Evolutionary conservation across 2,888 invertebrate genomes (phyloP), one percentile per base, ranked within the genome.

Genomic region (Zaprionus obscuricornis): DNA sequence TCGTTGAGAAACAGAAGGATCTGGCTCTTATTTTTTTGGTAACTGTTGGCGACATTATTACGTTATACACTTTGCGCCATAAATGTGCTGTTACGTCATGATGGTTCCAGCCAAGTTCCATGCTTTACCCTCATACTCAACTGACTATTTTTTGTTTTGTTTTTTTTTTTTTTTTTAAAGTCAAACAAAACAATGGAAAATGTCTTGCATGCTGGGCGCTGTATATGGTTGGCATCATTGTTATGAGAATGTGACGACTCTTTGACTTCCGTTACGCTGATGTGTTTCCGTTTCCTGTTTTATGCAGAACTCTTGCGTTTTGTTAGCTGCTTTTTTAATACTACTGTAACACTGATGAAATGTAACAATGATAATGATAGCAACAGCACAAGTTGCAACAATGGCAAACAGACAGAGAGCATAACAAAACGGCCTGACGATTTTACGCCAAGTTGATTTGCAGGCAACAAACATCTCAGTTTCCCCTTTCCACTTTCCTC

Each of bases 231-330:
- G 68, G 49, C 75, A 85, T 85, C 82, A 88, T 79, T 85, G 87
- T 87, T 83, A 83, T 88, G 79, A 71, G 81, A 81, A 79, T 88
- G 78, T 81, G 79, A 82, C 76, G 87, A 87, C 85, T 87, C 85
- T 88, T 85, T 83, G 79, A 85, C 87, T 87, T 88, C 88, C 88
- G 87, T 81, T 85, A 78, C 86, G 87, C 88, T 88, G 87, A 88
- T 88, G 87, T 88, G 83, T 87, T 88, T 88, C 88, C 88, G 88
- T 76, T 88, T 88, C 87, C 88, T 85, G 81, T 68, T 76, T 74
- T 73, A 84, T 85, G 67, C 81, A 73, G 57, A 81, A 73, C 85
- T 76, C 73, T 66, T 77, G 68, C 62, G 50, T 49, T 54, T 49
- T 50, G 55, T 62, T 52, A 20, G 45, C 51, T 42, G 20, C 26